Conservation (phyloP, 2,797 vertebrate genomes). For the Sebastes kiyomatsui region DNA sequence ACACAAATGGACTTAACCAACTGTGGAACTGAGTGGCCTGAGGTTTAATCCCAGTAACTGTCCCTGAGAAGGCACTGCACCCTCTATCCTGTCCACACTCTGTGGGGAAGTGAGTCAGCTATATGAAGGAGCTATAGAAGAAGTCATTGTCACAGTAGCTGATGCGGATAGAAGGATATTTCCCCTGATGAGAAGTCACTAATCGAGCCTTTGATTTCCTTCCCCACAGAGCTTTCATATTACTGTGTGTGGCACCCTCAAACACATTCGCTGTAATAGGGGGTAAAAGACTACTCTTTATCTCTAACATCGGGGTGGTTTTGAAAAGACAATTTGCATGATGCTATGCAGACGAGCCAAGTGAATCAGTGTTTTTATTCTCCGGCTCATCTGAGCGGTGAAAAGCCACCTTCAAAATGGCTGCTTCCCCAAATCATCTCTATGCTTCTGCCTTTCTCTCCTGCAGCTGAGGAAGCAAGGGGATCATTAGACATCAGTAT, state of each 20-base stretch:
- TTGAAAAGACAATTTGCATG: conserved; percentile 34
- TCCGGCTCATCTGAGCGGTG: conserved; percentile 34
- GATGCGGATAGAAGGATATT: background rate
- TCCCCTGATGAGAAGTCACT: conserved; percentile 12
- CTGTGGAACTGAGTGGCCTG: background rate
- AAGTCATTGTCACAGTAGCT: background rate
- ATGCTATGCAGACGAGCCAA: conserved; percentile 58
- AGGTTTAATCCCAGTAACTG: background rate
- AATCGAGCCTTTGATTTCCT: conserved; percentile 38
- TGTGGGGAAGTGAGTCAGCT: conserved; percentile 7
- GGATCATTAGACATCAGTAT: conserved; percentile 64
- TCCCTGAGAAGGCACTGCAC: background rate
- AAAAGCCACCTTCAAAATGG: conserved; percentile 65
- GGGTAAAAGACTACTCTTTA: conserved; percentile 20
- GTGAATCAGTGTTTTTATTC: conserved; percentile 60
- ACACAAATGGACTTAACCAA: no score
- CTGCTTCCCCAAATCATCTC: conserved; percentile 53
- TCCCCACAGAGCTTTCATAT: conserved; percentile 6
- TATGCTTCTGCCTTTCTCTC: conserved; percentile 39
- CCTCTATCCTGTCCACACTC: background rate
- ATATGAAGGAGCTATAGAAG: background rate
- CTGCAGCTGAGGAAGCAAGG: conserved; percentile 61
- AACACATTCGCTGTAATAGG: background rate
- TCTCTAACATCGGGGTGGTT: conserved; percentile 36
- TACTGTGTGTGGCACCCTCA: conserved; percentile 13